Evolutionary conservation across 2,797 vertebrate species (phyloP).

Genomic region (Ciconia nigra): DNA sequence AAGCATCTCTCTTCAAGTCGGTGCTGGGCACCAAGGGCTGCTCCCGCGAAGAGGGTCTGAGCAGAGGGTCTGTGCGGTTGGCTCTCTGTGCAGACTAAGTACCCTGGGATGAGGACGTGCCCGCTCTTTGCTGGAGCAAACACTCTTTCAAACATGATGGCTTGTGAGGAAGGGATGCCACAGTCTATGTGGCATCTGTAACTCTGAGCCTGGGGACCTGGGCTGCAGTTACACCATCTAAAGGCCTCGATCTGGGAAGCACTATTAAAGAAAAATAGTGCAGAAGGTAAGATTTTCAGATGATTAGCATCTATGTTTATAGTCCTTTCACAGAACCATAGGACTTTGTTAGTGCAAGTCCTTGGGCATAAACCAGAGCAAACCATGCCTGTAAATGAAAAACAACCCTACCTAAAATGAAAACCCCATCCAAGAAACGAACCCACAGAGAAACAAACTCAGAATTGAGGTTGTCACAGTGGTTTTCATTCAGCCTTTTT

Average conservation of each 20-base stretch:
- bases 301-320: background rate
- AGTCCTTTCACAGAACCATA: background rate
- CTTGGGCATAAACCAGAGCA: conserved; percentile 29
- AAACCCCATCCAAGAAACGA: background rate
- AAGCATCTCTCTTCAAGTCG: background rate
- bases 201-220: background rate
- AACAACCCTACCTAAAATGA: background rate
- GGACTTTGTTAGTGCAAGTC: background rate
- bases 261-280: background rate
- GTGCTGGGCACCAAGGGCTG: background rate
- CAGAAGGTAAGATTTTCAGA: background rate
- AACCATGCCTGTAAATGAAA: background rate
- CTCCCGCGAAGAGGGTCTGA: background rate
- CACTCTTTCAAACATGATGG: accelerated
- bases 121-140: background rate
- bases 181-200: background rate
- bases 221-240: background rate
- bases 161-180: background rate
- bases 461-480: background rate
- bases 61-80: background rate
- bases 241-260: background rate
- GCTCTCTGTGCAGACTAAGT: background rate
- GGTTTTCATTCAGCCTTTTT: conserved; percentile 14
- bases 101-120: background rate
- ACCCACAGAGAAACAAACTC: background rate